Conservation (phyloP, 2,888 invertebrate species). For the Arenicola marina region DNA sequence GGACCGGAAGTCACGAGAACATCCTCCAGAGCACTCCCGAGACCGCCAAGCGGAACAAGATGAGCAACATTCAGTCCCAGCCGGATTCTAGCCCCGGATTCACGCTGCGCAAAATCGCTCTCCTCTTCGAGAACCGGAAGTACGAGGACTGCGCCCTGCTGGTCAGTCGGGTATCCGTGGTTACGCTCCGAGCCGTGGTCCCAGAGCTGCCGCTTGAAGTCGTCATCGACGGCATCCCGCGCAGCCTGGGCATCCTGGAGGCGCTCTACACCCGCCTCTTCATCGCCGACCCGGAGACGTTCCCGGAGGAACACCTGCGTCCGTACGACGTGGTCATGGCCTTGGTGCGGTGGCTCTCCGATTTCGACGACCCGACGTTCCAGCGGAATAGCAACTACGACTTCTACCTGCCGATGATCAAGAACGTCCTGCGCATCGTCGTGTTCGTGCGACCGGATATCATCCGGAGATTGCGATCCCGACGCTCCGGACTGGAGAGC, state of each 20-base stretch:
- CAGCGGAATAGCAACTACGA: too few relatives aligned
- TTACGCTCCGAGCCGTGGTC: background rate
- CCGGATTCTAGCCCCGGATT: background rate
- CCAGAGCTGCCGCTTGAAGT: background rate
- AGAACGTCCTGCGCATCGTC: too few relatives aligned
- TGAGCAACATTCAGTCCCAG: background rate
- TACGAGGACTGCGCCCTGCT: background rate
- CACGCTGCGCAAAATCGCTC: background rate
- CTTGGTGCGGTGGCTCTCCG: background rate
- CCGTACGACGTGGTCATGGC: background rate
- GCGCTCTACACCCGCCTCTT: background rate
- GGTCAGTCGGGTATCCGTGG: background rate
- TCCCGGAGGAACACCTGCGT: background rate
- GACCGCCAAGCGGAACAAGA: background rate
- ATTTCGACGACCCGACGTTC: too few relatives aligned
- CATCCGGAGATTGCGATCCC: background rate
- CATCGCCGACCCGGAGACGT: background rate
- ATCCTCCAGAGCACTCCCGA: too few relatives aligned
- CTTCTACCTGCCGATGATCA: too few relatives aligned
- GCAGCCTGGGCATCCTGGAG: background rate
- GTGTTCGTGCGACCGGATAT: background rate
- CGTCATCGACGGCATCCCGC: background rate
- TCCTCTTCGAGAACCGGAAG: background rate
- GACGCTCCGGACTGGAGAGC: background rate
- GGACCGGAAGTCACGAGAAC: too few relatives aligned